These are phyloP conservation scores for Zapus hudsonius DNA, from an alignment of 2,113 vertebrate genomes.

Conservation along the genomic window DNA sequence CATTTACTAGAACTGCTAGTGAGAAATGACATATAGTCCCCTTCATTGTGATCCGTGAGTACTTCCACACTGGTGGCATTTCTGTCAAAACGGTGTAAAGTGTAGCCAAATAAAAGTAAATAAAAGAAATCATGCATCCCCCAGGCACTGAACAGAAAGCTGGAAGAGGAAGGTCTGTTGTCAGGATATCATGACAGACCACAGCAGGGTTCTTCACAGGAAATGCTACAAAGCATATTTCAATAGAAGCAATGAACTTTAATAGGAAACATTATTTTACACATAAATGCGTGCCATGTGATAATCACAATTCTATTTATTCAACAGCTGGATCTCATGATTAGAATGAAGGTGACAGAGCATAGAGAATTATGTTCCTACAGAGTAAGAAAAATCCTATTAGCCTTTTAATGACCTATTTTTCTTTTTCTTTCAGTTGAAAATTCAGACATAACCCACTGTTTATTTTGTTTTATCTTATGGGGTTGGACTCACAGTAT, in stretches of 20 bases:
- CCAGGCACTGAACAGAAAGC: conserved; percentile 57
- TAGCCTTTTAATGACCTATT: conserved; percentile 69
- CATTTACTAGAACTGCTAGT: conserved; percentile 4
- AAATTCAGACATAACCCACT: conserved; percentile 38
- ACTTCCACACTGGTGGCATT: conserved; percentile 47
- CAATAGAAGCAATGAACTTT: conserved; percentile 80
- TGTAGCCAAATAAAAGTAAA: conserved; percentile 61
- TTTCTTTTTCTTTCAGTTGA: conserved; percentile 62
- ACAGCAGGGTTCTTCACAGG: conserved; percentile 76
- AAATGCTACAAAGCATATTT: conserved; percentile 77
- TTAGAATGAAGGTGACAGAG: conserved; percentile 75
- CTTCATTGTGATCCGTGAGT: conserved; percentile 38
- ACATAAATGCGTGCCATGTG: conserved; percentile 71
- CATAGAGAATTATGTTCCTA: conserved; percentile 61
- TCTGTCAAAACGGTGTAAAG: conserved; percentile 70
- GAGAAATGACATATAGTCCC: conserved; percentile 4
- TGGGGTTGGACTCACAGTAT: neutral
- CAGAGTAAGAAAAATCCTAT: conserved; percentile 67
- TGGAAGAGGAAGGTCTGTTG: conserved; percentile 71
- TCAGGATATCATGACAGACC: conserved; percentile 74
- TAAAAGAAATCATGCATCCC: conserved; percentile 52
- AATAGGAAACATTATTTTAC: conserved; percentile 80
- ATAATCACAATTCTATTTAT: conserved; percentile 82
- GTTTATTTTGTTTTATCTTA: conserved; percentile 59
- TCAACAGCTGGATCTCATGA: conserved; percentile 77